Percentiles rank a stretch among this genome's conserved stretches.
Evolutionary conservation across 2,113 vertebrate species (phyloP).

Genomic region (Nipponia nippon): DNA sequence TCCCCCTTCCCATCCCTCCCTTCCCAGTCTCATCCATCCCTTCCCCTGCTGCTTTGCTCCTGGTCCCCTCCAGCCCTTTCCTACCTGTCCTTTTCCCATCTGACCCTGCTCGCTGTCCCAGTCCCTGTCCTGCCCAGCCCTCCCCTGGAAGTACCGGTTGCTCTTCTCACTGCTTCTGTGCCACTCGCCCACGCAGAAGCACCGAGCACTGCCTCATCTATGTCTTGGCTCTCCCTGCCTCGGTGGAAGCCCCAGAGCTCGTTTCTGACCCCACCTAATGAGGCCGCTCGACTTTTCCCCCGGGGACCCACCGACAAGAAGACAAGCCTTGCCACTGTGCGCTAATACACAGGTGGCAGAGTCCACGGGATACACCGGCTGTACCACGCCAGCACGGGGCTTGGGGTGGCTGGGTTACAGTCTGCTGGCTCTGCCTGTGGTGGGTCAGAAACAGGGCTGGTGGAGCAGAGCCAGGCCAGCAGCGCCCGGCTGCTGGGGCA

Average conservation of each 20-base stretch:
- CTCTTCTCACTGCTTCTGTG: not conserved
- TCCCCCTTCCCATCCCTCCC: not conserved
- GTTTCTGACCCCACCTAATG: not conserved
- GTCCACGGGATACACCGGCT: not conserved
- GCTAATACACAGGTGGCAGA: fast-evolving
- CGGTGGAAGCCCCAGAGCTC: fast-evolving
- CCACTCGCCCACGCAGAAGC: fast-evolving
- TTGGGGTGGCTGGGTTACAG: not conserved
- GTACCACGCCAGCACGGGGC: not conserved
- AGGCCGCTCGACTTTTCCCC: not conserved
- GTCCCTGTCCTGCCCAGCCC: not conserved
- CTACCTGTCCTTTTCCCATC: not conserved
- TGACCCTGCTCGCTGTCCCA: not conserved
- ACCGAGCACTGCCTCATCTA: fast-evolving
- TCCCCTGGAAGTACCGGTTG: not conserved
- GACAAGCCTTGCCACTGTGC: not conserved
- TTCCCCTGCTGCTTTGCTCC: not conserved
- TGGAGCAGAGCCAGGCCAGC: not conserved
- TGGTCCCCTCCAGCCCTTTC: not conserved
- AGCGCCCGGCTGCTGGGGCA: fast-evolving
- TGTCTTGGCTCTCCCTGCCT: not conserved
- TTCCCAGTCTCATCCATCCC: not conserved
- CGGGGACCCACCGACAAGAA: not conserved
- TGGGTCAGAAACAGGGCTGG: not conserved
- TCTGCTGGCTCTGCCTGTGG: not conserved